Conservation (phyloP, 2,113 vertebrate species). For the Cathartes aura region DNA sequence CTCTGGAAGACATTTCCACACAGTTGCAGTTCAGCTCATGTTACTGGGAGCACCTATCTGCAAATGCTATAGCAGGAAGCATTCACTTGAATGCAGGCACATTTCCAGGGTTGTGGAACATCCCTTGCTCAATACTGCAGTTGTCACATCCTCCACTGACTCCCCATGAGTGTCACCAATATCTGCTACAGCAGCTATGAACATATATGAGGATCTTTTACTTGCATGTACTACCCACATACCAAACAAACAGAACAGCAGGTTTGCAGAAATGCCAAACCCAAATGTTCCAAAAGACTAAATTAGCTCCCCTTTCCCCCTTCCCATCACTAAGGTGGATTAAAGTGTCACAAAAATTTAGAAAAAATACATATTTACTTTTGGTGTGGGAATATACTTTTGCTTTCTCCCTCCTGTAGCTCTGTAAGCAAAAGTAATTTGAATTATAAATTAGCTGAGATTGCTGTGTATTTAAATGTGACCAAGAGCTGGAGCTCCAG, state of each 20-base stretch:
- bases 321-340: background rate
- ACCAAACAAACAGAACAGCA: background rate
- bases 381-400: background rate
- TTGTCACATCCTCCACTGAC: background rate
- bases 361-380: background rate
- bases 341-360: background rate
- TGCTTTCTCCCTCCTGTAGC: background rate
- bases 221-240: too few relatives aligned
- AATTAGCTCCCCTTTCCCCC: background rate
- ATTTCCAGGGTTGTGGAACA: background rate
- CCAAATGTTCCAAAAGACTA: background rate
- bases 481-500: background rate
- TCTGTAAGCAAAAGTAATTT: background rate
- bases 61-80: background rate
- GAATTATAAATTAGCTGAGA: background rate
- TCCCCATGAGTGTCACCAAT: background rate
- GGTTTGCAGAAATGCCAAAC: background rate
- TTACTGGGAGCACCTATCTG: background rate
- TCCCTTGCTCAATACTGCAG: background rate
- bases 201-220: background rate
- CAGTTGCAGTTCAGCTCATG: background rate
- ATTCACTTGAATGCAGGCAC: background rate
- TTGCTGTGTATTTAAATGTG: background rate
- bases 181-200: background rate
- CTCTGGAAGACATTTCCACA: background rate